Evolutionary conservation across 2,113 vertebrate genomes (phyloP).

Genomic region (Australoheros scitulus): DNA sequence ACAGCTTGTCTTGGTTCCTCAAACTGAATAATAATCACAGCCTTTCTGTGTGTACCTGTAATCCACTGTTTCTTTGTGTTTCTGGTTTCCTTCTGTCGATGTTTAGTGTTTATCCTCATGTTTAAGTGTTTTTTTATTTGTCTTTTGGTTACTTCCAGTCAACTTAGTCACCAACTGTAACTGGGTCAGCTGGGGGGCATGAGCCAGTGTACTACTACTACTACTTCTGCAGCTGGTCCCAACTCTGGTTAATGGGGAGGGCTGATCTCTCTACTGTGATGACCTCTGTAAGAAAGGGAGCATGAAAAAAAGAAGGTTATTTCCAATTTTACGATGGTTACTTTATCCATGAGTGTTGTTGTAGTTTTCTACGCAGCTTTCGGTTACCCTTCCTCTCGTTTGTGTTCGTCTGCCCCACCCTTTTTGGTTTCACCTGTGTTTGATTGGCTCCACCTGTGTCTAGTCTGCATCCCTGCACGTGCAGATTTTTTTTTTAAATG

Average conservation of each 20-base stretch:
- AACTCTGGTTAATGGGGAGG: rapidly evolving
- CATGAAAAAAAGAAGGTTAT: background rate
- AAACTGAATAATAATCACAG: no score
- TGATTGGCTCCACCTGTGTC: no score
- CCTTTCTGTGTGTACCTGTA: no score
- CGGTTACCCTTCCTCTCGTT: background rate
- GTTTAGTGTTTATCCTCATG: rapidly evolving
- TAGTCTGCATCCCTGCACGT: background rate
- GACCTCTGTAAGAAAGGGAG: background rate
- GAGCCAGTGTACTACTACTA: background rate
- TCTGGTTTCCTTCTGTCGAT: background rate
- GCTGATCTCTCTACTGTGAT: background rate
- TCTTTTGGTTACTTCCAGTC: background rate
- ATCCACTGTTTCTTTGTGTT: no score
- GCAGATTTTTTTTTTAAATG: background rate
- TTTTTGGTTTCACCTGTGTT: no score
- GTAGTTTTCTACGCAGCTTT: background rate
- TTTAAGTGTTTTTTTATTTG: background rate
- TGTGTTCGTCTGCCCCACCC: no score
- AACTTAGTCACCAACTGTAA: background rate
- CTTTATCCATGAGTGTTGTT: background rate
- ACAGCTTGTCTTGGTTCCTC: no score
- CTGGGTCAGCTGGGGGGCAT: background rate
- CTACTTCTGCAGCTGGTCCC: background rate
- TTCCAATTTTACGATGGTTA: rapidly evolving